Evolutionary conservation across 37 sponge, comb jelly and placozoan genomes (phyloP).

Genomic region (Diacarnus erythraeanus): DNA sequence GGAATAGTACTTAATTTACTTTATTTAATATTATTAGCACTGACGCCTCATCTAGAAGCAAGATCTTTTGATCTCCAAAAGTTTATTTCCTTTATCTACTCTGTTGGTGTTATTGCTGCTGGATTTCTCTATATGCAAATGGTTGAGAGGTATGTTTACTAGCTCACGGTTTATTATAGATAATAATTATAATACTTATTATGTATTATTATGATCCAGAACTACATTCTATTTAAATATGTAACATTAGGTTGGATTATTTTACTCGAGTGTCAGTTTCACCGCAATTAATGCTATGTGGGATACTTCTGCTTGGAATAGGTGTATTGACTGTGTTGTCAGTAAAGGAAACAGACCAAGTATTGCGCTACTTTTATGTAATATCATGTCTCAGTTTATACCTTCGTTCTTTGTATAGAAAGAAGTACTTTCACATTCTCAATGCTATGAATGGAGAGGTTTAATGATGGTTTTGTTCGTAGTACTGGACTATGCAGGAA

Average conservation of each 20-base stretch:
- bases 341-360: not conserved
- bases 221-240: too few relatives aligned
- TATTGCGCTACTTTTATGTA: too few relatives aligned
- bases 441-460: slow-evolving; percentile 42
- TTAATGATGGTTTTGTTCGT: slow-evolving; percentile 13
- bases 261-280: not conserved
- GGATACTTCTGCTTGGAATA: not conserved
- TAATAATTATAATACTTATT: not conserved
- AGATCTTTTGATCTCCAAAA: slow-evolving; percentile 17
- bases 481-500: not conserved
- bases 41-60: slow-evolving; percentile 30
- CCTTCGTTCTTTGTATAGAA: too few relatives aligned
- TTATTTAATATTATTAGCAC: not conserved
- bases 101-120: slow-evolving; percentile 6
- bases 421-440: not conserved
- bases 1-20: not conserved
- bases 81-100: slow-evolving; percentile 21
- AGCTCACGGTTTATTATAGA: too few relatives aligned
- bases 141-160: slow-evolving; percentile 14
- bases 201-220: too few relatives aligned
- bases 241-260: not conserved
- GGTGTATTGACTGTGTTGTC: not conserved
- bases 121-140: slow-evolving; percentile 20
- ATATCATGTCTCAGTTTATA: too few relatives aligned
- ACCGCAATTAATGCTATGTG: not conserved